Evolutionary conservation across 2,888 invertebrate species (phyloP).

Genomic region (Linnaemya tessellans): DNA sequence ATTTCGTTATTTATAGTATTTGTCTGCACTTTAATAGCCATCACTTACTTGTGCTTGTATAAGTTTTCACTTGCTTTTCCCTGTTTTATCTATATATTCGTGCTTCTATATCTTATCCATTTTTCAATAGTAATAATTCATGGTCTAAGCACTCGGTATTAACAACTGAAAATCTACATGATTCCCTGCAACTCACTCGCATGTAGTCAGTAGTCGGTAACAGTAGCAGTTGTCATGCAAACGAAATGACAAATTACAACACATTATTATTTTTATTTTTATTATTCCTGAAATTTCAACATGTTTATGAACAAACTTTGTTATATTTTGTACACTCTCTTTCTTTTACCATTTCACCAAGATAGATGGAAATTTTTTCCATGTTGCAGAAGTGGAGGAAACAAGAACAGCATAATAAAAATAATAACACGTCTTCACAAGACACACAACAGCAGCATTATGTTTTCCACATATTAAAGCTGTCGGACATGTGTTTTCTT

Average conservation of each 20-base stretch:
- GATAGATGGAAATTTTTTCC: slow-evolving; percentile 4
- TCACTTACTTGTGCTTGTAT: not conserved
- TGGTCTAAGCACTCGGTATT: slow-evolving; percentile 32
- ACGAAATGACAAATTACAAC: slow-evolving; percentile 67
- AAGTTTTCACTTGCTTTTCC: slow-evolving; percentile 18
- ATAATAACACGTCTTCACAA: slow-evolving; percentile 57
- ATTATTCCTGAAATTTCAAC: slow-evolving; percentile 44
- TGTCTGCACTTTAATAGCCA: slow-evolving; percentile 6
- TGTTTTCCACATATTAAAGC: slow-evolving; percentile 51
- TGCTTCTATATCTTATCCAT: not conserved
- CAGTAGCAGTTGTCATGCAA: slow-evolving; percentile 27
- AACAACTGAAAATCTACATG: slow-evolving; percentile 29
- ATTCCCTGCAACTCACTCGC: slow-evolving; percentile 23
- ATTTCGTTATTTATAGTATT: slow-evolving; percentile 15
- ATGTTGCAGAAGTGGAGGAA: not conserved
- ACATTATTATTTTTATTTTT: slow-evolving; percentile 59
- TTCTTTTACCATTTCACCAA: not conserved
- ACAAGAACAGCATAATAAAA: slow-evolving; percentile 38
- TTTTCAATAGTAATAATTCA: slow-evolving; percentile 34
- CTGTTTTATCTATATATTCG: not conserved
- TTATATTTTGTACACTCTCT: not conserved
- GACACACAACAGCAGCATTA: slow-evolving; percentile 28
- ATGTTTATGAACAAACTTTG: slow-evolving; percentile 51
- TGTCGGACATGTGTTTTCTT: slow-evolving; percentile 63
- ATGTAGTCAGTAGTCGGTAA: not conserved